A percentile compares a stretch with the other conserved stretches of the same genome.
Evolutionary conservation across 2,888 invertebrate genomes (phyloP).

Genomic region (Penaeus monodon): DNA sequence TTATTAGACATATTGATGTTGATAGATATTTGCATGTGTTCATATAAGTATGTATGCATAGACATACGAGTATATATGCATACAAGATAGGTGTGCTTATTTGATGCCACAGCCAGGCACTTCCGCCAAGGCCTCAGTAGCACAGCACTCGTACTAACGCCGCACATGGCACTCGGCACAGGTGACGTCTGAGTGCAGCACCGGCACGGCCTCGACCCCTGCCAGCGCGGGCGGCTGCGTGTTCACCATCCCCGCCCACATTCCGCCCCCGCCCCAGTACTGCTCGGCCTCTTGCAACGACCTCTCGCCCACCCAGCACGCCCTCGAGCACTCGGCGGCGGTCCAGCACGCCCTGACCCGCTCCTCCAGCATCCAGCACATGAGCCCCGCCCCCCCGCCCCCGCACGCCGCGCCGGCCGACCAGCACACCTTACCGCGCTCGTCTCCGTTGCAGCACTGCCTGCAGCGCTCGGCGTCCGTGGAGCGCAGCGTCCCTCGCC

Average conservation of each 20-base stretch:
- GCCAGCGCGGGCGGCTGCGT: conserved; percentile 49
- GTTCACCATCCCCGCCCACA: conserved; percentile 63
- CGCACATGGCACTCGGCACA: conserved; percentile 3
- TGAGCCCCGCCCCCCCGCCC: background rate
- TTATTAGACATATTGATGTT: too few species aligned
- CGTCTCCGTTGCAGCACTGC: conserved; percentile 45
- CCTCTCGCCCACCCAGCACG: conserved; percentile 56
- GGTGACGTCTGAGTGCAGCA: conserved; percentile 48
- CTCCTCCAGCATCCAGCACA: conserved; percentile 17
- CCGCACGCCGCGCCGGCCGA: conserved; percentile 15
- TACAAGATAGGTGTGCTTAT: too few species aligned
- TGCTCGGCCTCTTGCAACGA: conserved; percentile 62
- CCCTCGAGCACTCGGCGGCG: conserved; percentile 47
- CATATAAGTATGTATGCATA: too few species aligned
- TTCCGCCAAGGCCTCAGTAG: too few species aligned
- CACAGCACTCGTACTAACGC: too few species aligned
- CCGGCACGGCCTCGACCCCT: conserved; percentile 44
- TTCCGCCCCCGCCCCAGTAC: conserved; percentile 64
- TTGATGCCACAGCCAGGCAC: too few species aligned
- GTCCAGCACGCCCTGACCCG: background rate
- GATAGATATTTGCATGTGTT: too few species aligned
- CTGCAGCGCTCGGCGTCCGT: conserved; percentile 38
- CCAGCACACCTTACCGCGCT: conserved; percentile 26
- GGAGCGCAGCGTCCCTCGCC: conserved; percentile 1
- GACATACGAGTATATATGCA: too few species aligned